phyloP scores from a whole-genome alignment of 2,113 vertebrate genomes.

The Colius striatus region DNA sequence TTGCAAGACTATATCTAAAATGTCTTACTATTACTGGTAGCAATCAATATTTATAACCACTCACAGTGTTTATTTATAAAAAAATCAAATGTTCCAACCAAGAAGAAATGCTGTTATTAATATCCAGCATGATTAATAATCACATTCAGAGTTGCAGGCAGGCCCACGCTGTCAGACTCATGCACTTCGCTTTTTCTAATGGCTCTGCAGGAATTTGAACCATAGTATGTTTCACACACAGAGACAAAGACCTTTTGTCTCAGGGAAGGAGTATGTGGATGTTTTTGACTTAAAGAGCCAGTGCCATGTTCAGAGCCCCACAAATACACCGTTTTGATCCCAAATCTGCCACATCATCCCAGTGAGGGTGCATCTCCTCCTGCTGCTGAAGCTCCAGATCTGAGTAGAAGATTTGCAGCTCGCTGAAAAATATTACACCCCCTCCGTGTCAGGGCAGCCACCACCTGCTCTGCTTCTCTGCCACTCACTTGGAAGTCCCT shows the following conservation, averaged over 20 bases:
- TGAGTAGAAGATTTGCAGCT: neutral
- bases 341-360: neutral
- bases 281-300: conserved; percentile 59
- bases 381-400: neutral
- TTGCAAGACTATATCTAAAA: conserved; percentile 11
- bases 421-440: neutral
- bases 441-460: neutral
- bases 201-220: conserved; percentile 64
- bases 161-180: conserved; percentile 37
- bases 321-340: neutral
- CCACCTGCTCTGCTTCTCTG: neutral
- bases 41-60: conserved; percentile 53
- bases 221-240: conserved; percentile 23
- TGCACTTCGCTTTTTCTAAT: conserved; percentile 56
- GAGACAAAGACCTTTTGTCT: conserved; percentile 67
- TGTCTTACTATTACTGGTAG: conserved; percentile 30
- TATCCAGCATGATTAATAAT: conserved; percentile 52
- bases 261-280: conserved; percentile 24
- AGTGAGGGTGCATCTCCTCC: neutral
- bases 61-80: conserved; percentile 50
- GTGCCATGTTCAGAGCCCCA: neutral
- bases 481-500: neutral
- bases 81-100: conserved; percentile 51
- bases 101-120: conserved; percentile 42
- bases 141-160: conserved; percentile 15